Percentiles rank a stretch among this genome's conserved stretches.
These are phyloP conservation scores for Glyptemys insculpta DNA, from an alignment of 2,797 vertebrate genomes.

Conservation along the genomic window DNA sequence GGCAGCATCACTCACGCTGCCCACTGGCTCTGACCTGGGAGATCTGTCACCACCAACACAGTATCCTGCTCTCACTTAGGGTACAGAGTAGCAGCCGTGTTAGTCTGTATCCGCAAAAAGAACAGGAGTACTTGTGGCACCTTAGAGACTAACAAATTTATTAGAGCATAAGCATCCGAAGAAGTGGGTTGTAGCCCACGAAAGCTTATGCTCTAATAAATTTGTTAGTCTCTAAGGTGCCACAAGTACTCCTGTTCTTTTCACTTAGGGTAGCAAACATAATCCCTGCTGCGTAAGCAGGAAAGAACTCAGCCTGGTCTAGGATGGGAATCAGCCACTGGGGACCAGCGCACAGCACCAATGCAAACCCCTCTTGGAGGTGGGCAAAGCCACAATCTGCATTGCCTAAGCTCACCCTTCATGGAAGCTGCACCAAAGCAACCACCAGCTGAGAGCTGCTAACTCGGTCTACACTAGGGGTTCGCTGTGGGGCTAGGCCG, in stretches of 20 bases:
- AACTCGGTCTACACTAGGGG: too few relatives aligned
- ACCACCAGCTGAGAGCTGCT: background rate
- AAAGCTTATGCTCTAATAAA: too few relatives aligned
- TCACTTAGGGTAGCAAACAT: background rate
- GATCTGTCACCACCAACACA: background rate
- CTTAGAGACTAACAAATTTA: too few relatives aligned
- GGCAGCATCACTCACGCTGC: background rate
- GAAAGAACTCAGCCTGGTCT: background rate
- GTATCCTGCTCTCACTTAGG: background rate
- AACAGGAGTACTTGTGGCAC: too few relatives aligned
- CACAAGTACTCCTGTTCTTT: too few relatives aligned
- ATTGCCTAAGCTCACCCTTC: background rate
- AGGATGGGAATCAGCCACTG: background rate
- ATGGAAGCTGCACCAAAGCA: background rate
- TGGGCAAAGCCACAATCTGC: background rate
- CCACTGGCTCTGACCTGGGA: background rate
- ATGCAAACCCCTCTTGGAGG: background rate
- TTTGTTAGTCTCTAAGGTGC: too few relatives aligned
- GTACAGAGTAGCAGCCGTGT: too few relatives aligned
- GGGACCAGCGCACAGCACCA: background rate
- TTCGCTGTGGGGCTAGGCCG: too few relatives aligned
- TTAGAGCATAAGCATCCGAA: too few relatives aligned
- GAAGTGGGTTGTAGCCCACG: too few relatives aligned
- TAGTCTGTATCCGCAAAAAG: too few relatives aligned
- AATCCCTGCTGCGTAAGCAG: background rate